phyloP scores from a whole-genome alignment of 2,113 vertebrate genomes.

The Erinaceus europaeus region DNA sequence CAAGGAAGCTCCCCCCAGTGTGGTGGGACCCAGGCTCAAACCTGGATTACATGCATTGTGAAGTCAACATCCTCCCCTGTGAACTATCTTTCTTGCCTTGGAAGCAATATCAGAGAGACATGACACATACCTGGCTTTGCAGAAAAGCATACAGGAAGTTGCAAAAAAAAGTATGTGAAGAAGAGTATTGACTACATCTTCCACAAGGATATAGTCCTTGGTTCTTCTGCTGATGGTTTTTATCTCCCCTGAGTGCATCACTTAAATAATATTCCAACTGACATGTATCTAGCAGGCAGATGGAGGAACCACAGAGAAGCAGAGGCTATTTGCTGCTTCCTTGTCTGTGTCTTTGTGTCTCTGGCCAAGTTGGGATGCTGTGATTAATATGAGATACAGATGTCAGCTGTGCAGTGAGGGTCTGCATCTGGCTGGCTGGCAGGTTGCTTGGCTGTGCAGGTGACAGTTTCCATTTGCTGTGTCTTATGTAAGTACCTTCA shows the following conservation, averaged over 20 bases:
- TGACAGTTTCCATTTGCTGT: slow-evolving; percentile 19
- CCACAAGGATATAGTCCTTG: not conserved
- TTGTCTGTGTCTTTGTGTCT: slow-evolving; percentile 28
- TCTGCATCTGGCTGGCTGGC: slow-evolving; percentile 20
- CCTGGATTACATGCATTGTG: too few species aligned
- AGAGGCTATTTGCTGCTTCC: not conserved
- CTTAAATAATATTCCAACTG: not conserved
- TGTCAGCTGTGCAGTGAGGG: slow-evolving; percentile 59
- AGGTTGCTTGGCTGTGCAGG: slow-evolving; percentile 22
- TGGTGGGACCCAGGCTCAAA: too few species aligned
- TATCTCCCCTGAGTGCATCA: not conserved
- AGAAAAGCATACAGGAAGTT: not conserved
- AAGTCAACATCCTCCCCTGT: too few species aligned
- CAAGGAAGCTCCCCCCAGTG: too few species aligned
- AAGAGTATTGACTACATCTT: not conserved
- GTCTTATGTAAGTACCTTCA: not conserved
- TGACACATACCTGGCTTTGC: not conserved
- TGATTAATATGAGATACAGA: slow-evolving; percentile 59
- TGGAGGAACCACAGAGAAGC: slow-evolving; percentile 12
- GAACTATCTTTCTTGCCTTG: too few species aligned
- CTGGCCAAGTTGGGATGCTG: slow-evolving; percentile 47
- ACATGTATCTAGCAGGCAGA: not conserved
- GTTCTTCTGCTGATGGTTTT: not conserved
- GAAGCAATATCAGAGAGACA: too few species aligned
- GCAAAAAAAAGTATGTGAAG: not conserved